phyloP scores from a whole-genome alignment of 2,797 vertebrate species.

The Galagoides demidoff region DNA sequence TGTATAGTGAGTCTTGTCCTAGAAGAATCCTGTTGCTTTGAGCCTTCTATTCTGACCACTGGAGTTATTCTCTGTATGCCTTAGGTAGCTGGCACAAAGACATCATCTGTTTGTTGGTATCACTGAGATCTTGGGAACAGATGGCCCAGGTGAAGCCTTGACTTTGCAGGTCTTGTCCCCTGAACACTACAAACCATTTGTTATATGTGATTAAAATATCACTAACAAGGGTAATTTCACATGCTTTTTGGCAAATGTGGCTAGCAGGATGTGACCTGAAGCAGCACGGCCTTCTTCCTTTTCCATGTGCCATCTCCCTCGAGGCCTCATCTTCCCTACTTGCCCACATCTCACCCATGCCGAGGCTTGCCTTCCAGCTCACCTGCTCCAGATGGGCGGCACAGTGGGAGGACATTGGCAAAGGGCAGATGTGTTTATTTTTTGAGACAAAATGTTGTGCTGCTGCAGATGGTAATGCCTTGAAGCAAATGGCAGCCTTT shows the following conservation, averaged over 20 bases:
- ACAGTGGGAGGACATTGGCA: conserved; percentile 89
- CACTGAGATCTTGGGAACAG: conserved; percentile 71
- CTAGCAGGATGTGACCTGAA: conserved; percentile 80
- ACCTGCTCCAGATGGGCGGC: conserved; percentile 91
- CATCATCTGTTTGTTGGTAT: conserved; percentile 58
- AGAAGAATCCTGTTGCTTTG: conserved; percentile 56
- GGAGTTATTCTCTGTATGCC: conserved; percentile 76
- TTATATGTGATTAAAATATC: conserved; percentile 69
- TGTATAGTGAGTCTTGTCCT: not conserved
- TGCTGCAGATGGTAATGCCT: conserved; percentile 89
- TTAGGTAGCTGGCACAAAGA: conserved; percentile 72
- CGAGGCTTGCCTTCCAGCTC: conserved; percentile 85
- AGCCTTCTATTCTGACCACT: conserved; percentile 29
- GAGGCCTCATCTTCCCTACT: conserved; percentile 74
- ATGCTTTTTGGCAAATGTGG: conserved; percentile 79
- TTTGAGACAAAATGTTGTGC: conserved; percentile 86
- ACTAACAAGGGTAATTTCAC: conserved; percentile 81
- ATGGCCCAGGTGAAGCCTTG: conserved; percentile 81
- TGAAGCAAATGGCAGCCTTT: conserved; percentile 84
- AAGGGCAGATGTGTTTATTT: conserved; percentile 91
- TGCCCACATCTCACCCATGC: conserved; percentile 71
- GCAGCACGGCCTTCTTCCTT: conserved; percentile 73
- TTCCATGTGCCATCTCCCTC: conserved; percentile 73
- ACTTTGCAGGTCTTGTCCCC: conserved; percentile 69
- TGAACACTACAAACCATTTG: conserved; percentile 71